A percentile compares a stretch with the other conserved stretches of the same genome.
These are phyloP conservation scores for Scaptomyza graminum DNA, from an alignment of 1,140 invertebrate species.

Conservation along the genomic window DNA sequence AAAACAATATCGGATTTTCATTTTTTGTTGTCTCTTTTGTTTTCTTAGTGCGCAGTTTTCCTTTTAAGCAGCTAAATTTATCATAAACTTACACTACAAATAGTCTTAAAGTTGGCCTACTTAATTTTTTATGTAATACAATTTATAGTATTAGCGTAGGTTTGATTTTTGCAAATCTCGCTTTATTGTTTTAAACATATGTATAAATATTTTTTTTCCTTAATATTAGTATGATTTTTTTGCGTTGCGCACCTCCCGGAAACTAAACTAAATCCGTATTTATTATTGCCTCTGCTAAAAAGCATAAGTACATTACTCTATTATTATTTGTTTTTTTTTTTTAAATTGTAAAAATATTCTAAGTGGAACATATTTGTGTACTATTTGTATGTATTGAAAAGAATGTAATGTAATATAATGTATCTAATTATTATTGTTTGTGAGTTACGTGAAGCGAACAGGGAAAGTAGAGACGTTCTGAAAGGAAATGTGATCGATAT, in stretches of 20 bases:
- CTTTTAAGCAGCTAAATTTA: constrained; percentile 49
- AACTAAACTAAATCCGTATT: constrained; percentile 42
- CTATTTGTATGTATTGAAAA: constrained; percentile 47
- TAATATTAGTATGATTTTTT: constrained; percentile 47
- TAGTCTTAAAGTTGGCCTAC: constrained; percentile 47
- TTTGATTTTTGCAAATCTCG: constrained; percentile 76
- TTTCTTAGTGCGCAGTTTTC: constrained; percentile 32
- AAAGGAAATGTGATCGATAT: constrained; percentile 83
- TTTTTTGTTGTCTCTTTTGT: constrained; percentile 39
- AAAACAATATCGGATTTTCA: constrained; percentile 31
- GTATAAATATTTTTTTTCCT: constrained; percentile 22
- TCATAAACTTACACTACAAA: constrained; percentile 32
- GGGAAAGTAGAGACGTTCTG: constrained; percentile 73
- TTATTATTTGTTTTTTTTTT: constrained; percentile 32
- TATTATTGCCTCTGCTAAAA: constrained; percentile 34
- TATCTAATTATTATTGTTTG: constrained; percentile 47
- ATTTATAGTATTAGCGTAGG: constrained; percentile 68
- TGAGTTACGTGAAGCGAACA: constrained; percentile 65
- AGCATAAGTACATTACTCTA: constrained; percentile 3
- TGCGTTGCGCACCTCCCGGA: constrained; percentile 6
- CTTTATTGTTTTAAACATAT: constrained; percentile 49
- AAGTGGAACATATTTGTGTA: constrained; percentile 47
- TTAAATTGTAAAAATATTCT: constrained; percentile 43
- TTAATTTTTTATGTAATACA: constrained; percentile 57
- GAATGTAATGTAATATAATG: constrained; percentile 34